Percentiles rank a stretch among this genome's conserved stretches.
Conservation (phyloP, 92 coral and sea anemone genomes). For the Actinernus sp. region DNA sequence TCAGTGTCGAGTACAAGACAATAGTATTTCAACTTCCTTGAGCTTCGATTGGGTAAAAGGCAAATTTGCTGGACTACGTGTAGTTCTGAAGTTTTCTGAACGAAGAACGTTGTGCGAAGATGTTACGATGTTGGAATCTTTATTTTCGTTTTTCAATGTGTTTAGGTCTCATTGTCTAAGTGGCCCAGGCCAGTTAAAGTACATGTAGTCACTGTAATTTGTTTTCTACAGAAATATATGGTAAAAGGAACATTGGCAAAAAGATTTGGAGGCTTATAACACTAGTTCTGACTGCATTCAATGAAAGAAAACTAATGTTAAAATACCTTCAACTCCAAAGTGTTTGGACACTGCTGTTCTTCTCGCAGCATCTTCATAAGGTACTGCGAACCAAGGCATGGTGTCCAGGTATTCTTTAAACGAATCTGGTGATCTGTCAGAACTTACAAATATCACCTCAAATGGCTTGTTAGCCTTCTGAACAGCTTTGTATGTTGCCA, state of each 20-base stretch:
- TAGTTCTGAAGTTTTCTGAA: no score
- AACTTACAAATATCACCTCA: slow-evolving; percentile 87
- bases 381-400: slow-evolving; percentile 95
- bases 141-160: no score
- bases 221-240: background rate
- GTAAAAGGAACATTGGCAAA: background rate
- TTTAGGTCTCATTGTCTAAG: no score
- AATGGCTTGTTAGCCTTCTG: slow-evolving; percentile 60
- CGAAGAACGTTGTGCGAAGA: no score
- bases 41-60: no score
- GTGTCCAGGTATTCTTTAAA: slow-evolving; percentile 75
- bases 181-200: no score
- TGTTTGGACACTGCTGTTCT: slow-evolving; percentile 45
- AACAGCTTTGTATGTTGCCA: slow-evolving; percentile 64
- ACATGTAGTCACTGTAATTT: background rate
- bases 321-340: slow-evolving; percentile 89
- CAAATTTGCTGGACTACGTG: no score
- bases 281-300: background rate
- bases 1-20: no score
- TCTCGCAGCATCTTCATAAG: slow-evolving; percentile 46
- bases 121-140: no score
- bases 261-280: background rate
- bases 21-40: no score
- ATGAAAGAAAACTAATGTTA: background rate
- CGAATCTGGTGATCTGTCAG: slow-evolving; percentile 75